Conservation (phyloP, 2,797 vertebrate species). For the Sebastes nivosus region DNA sequence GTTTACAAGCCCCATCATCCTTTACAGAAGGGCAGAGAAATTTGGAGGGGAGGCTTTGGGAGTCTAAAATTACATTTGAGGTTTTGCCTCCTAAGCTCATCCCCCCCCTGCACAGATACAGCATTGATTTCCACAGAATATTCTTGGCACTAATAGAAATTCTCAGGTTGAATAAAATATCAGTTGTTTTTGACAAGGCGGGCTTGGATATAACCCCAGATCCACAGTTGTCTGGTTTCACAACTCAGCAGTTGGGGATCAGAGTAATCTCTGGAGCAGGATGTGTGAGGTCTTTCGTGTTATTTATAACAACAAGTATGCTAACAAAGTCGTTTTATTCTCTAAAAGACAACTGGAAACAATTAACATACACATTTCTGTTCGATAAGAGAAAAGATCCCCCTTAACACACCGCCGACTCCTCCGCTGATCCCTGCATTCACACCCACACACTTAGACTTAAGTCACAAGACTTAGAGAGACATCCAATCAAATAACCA, state of each 20-base stretch:
- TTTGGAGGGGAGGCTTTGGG: not conserved
- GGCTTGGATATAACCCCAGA: not conserved
- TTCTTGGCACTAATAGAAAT: constrained; percentile 7
- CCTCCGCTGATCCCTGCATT: not conserved
- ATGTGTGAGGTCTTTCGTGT: constrained; percentile 2
- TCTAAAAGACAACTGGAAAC: not conserved
- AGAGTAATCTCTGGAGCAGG: not conserved
- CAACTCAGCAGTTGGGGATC: not conserved
- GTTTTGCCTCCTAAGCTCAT: not conserved
- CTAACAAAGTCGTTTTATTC: not conserved
- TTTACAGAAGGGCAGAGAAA: not conserved
- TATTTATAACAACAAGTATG: not conserved
- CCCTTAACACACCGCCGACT: not conserved
- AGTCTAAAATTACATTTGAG: not conserved
- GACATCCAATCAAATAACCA: not conserved
- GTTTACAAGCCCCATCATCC: not conserved
- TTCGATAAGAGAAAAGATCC: not conserved
- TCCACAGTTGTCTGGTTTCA: constrained; percentile 27
- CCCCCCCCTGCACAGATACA: not conserved
- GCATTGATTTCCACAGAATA: not conserved
- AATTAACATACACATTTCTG: not conserved
- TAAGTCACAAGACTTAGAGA: not conserved
- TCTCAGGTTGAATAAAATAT: not conserved
- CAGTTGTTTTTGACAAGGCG: not conserved
- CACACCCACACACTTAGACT: not conserved